phyloP scores from a whole-genome alignment of 2,797 vertebrate species.

The Siniperca scherzeri region DNA sequence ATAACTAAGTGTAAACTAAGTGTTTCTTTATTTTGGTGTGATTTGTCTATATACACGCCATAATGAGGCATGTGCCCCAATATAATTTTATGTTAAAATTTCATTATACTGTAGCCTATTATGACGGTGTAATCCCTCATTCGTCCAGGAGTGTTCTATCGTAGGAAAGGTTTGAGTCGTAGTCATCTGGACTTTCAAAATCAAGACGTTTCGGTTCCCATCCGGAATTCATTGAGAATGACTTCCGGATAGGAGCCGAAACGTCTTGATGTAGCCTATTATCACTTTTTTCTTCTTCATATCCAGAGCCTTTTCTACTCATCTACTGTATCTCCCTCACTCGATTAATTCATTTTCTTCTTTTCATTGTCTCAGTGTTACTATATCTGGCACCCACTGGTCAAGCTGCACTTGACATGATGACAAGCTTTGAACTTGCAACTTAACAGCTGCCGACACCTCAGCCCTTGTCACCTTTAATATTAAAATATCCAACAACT shows the following conservation, averaged over 20 bases:
- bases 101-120: background rate
- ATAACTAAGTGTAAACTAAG: background rate
- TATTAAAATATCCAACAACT: constrained; percentile 35
- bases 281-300: background rate
- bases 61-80: background rate
- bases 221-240: too few relatives aligned
- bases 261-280: background rate
- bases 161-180: too few relatives aligned
- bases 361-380: constrained; percentile 19
- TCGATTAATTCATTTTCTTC: constrained; percentile 20
- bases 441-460: constrained; percentile 42
- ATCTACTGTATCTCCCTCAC: constrained; percentile 11
- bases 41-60: background rate
- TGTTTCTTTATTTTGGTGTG: background rate
- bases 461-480: constrained; percentile 31
- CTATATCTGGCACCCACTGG: constrained; percentile 29
- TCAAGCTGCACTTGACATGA: constrained; percentile 41
- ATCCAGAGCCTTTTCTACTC: constrained; percentile 1
- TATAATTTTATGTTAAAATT: background rate
- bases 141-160: too few relatives aligned
- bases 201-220: too few relatives aligned
- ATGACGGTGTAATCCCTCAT: too few relatives aligned
- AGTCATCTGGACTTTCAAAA: too few relatives aligned
- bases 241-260: too few relatives aligned
- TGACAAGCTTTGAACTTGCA: constrained; percentile 48